Conservation (phyloP, 2,888 invertebrate genomes). For the Cosmia pyralina region DNA sequence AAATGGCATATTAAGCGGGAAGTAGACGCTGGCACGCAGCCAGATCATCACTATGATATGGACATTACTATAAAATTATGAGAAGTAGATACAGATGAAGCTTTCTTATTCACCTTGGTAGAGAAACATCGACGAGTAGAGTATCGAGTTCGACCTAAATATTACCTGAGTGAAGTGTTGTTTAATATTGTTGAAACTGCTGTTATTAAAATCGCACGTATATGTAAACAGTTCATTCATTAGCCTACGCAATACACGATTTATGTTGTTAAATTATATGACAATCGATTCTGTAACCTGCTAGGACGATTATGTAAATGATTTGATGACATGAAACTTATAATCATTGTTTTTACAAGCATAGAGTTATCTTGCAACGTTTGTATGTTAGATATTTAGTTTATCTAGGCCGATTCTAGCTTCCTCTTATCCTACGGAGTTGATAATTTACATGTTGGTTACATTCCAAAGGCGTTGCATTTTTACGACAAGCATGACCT, state of each 20-base stretch:
- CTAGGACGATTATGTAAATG: neutral
- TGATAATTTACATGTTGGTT: too few relatives aligned
- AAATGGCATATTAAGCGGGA: slow-evolving; percentile 41
- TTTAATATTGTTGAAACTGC: neutral
- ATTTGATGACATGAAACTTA: neutral
- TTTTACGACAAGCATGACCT: too few relatives aligned
- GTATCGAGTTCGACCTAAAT: neutral
- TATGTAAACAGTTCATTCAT: neutral
- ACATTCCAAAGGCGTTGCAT: too few relatives aligned
- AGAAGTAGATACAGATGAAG: slow-evolving; percentile 22
- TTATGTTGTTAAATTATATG: neutral
- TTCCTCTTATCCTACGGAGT: too few relatives aligned
- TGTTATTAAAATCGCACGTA: neutral
- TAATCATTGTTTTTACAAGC: too few relatives aligned
- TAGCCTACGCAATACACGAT: neutral
- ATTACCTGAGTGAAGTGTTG: neutral
- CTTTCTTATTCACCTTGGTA: slow-evolving; percentile 27
- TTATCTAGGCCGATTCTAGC: too few relatives aligned
- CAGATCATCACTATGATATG: slow-evolving; percentile 46
- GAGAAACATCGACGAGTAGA: neutral
- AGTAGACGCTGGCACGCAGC: slow-evolving; percentile 46
- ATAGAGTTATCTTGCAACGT: too few relatives aligned
- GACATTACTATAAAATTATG: slow-evolving; percentile 42
- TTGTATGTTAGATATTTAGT: too few relatives aligned
- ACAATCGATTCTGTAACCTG: neutral